Percentiles rank a stretch among this genome's conserved stretches.
These are phyloP conservation scores for Hiodon tergisus DNA, from an alignment of 2,113 vertebrate species.

Conservation along the genomic window DNA sequence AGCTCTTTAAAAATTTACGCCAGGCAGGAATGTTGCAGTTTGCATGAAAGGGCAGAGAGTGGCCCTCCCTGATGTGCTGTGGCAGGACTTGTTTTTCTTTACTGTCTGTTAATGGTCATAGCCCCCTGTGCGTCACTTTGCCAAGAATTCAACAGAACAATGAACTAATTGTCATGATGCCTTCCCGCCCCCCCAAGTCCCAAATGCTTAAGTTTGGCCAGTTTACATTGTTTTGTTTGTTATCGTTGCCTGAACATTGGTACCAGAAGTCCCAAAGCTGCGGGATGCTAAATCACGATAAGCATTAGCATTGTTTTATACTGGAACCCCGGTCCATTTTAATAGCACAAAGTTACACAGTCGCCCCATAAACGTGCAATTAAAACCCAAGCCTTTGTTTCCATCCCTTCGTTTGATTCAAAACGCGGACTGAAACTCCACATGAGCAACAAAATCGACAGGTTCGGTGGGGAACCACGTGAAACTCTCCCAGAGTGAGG, in stretches of 20 bases:
- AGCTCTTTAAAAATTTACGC: background rate
- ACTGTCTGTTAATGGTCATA: background rate
- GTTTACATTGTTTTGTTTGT: conserved; percentile 33
- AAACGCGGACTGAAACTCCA: background rate
- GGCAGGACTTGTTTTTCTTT: background rate
- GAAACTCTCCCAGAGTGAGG: too few species aligned
- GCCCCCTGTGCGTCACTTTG: conserved; percentile 20
- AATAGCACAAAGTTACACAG: background rate
- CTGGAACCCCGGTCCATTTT: background rate
- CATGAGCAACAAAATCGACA: background rate
- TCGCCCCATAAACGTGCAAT: background rate
- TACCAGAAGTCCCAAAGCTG: background rate
- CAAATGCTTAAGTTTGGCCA: conserved; percentile 35
- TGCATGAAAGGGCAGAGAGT: background rate
- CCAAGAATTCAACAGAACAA: conserved; percentile 40
- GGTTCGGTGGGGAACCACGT: too few species aligned
- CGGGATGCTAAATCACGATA: conserved; percentile 5
- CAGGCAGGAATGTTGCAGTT: background rate
- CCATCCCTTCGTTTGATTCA: background rate
- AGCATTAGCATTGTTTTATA: background rate
- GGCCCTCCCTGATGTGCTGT: background rate
- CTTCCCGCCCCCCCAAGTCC: conserved; percentile 17
- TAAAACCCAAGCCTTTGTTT: background rate
- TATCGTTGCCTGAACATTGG: background rate
- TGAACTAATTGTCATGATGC: conserved; percentile 45